Conservation (phyloP, 2,113 vertebrate genomes). For the Osmerus eperlanus region DNA sequence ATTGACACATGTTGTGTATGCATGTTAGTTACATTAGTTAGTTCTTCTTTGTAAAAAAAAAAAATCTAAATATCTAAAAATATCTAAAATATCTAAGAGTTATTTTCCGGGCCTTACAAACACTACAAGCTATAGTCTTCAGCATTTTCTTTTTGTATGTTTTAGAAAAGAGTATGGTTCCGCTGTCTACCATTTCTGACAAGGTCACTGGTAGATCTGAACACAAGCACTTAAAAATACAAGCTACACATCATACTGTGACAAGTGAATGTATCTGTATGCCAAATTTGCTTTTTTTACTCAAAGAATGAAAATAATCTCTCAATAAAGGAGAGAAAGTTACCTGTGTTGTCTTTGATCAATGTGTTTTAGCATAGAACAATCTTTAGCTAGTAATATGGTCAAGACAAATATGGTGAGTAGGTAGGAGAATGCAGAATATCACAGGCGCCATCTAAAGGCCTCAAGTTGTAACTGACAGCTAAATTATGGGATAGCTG, state of each 20-base stretch:
- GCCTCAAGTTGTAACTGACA: not conserved
- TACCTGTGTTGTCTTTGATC: not conserved
- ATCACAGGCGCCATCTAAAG: not conserved
- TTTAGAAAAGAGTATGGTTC: slow-evolving; percentile 42
- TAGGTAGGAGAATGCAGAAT: not conserved
- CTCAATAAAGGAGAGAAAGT: slow-evolving; percentile 59
- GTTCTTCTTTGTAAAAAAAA: slow-evolving; percentile 44
- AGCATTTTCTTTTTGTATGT: slow-evolving; percentile 43
- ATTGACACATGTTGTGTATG: slow-evolving; percentile 95
- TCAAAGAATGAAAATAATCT: slow-evolving; percentile 53
- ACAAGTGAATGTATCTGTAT: slow-evolving; percentile 89
- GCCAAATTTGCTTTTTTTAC: slow-evolving; percentile 75
- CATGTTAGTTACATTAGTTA: slow-evolving; percentile 82
- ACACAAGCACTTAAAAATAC: slow-evolving; percentile 53
- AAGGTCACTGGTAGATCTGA: slow-evolving; percentile 32
- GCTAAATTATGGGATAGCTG: not conserved
- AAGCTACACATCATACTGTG: slow-evolving; percentile 67
- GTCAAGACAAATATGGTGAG: not conserved
- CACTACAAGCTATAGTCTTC: slow-evolving; percentile 36
- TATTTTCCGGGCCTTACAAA: slow-evolving; percentile 46
- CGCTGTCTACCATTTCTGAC: slow-evolving; percentile 47
- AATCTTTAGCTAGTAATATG: too few species aligned
- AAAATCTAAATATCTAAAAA: slow-evolving; percentile 56
- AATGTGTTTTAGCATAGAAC: too few species aligned
- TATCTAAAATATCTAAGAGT: slow-evolving; percentile 33